These are phyloP conservation scores for Rostratula benghalensis DNA, from an alignment of 2,113 vertebrate genomes.

Conservation along the genomic window DNA sequence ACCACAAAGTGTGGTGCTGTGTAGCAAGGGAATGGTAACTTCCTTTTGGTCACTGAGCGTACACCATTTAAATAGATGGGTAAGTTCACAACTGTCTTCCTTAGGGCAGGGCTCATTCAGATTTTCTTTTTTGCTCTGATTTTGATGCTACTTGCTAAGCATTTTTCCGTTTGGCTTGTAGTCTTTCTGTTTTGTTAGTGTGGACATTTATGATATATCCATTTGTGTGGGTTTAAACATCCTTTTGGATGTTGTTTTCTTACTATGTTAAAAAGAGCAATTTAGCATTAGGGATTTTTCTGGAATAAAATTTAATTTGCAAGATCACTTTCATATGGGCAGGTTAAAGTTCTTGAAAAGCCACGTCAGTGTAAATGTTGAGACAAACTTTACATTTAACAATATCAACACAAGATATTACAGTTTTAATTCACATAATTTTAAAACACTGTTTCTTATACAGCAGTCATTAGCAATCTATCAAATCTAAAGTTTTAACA, in stretches of 20 bases:
- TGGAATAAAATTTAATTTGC: not conserved
- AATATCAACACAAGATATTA: not conserved
- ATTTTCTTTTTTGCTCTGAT: not conserved
- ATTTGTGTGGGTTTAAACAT: not conserved
- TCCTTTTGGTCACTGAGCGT: not conserved
- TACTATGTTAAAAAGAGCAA: not conserved
- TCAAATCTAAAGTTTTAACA: no score
- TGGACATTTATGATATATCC: not conserved
- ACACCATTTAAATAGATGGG: not conserved
- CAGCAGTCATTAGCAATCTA: not conserved
- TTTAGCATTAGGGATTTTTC: not conserved
- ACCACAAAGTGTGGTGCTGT: not conserved
- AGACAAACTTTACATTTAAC: not conserved
- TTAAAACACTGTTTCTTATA: not conserved
- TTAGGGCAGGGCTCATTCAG: not conserved
- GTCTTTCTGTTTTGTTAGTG: not conserved
- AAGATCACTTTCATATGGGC: not conserved
- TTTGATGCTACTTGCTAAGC: not conserved
- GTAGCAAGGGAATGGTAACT: not conserved
- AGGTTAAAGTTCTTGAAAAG: not conserved
- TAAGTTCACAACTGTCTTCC: not conserved
- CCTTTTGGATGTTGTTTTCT: not conserved
- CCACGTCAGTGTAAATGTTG: rapidly evolving
- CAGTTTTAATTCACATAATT: not conserved
- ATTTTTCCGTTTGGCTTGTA: not conserved